Evolutionary conservation across 2,113 vertebrate genomes (phyloP).

Genomic region (Patagioenas fasciata): DNA sequence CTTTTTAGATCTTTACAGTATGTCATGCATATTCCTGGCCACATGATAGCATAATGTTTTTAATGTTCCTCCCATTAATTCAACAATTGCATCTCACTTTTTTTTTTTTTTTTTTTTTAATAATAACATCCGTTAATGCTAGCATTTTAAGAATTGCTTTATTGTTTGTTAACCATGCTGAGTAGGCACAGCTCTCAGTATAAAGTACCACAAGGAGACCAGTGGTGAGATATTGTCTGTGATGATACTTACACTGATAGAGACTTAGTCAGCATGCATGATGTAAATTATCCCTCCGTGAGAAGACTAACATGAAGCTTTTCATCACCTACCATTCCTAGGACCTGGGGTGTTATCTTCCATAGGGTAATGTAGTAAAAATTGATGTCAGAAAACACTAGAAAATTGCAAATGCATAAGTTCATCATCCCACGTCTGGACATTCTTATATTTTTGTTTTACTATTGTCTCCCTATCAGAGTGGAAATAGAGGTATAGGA

Average conservation of each 20-base stretch:
- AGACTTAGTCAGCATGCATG: background rate
- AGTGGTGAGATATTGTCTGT: background rate
- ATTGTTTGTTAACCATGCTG: background rate
- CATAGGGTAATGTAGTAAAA: background rate
- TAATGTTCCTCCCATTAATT: background rate
- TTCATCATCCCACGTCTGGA: background rate
- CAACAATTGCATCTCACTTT: background rate
- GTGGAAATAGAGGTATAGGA: background rate
- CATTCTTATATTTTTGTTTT: background rate
- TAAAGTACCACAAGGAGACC: background rate
- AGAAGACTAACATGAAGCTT: background rate
- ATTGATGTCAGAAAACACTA: background rate
- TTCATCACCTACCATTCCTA: background rate
- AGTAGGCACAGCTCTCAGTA: background rate
- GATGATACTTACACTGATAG: background rate
- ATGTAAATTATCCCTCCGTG: background rate
- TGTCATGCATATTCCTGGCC: background rate
- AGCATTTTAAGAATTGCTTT: background rate
- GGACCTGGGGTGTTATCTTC: background rate
- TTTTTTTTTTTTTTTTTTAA: too few relatives aligned
- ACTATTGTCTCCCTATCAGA: background rate
- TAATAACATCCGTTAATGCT: background rate
- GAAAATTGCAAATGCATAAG: background rate
- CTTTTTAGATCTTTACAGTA: background rate
- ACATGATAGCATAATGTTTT: rapidly evolving